Conservation (phyloP, 2,888 invertebrate genomes). For the Melanostoma scalare region DNA sequence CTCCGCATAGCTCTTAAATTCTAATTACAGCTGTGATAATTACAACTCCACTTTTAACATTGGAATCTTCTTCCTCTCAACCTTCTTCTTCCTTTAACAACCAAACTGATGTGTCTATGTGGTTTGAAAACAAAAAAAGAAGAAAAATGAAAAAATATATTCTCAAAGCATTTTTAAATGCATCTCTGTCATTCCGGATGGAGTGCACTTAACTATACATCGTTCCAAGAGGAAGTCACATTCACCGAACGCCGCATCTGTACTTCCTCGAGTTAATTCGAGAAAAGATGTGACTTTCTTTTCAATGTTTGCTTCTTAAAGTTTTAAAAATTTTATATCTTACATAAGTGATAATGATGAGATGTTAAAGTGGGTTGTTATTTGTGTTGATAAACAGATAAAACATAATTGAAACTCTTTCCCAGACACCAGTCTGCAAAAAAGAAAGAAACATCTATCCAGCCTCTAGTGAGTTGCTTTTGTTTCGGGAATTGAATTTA, state of each 20-base stretch:
- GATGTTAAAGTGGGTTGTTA: slow-evolving; percentile 3
- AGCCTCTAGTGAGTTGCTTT: slow-evolving; percentile 5
- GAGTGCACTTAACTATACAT: slow-evolving; percentile 54
- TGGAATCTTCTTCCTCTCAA: background rate
- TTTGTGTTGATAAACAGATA: background rate
- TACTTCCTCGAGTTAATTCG: slow-evolving; percentile 48
- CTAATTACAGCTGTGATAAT: background rate
- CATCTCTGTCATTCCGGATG: slow-evolving; percentile 20
- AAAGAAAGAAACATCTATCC: slow-evolving; percentile 9
- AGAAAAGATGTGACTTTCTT: slow-evolving; percentile 27
- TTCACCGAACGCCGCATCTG: background rate
- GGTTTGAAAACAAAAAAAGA: slow-evolving; percentile 17
- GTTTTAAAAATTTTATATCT: slow-evolving; percentile 26
- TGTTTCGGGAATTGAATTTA: slow-evolving; percentile 8
- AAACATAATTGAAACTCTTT: slow-evolving; percentile 16
- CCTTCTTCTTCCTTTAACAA: background rate
- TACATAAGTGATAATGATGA: slow-evolving; percentile 16
- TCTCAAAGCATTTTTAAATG: slow-evolving; percentile 38
- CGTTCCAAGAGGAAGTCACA: slow-evolving; percentile 51
- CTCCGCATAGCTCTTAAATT: background rate
- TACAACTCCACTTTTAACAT: slow-evolving; percentile 4
- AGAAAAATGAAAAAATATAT: slow-evolving; percentile 23
- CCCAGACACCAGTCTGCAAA: slow-evolving; percentile 23
- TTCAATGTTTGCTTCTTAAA: slow-evolving; percentile 36
- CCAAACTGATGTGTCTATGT: slow-evolving; percentile 8